Evolutionary conservation across 2,888 invertebrate species (phyloP), one percentile per base, ranked within the genome.

Genomic region (Spialia ferax): DNA sequence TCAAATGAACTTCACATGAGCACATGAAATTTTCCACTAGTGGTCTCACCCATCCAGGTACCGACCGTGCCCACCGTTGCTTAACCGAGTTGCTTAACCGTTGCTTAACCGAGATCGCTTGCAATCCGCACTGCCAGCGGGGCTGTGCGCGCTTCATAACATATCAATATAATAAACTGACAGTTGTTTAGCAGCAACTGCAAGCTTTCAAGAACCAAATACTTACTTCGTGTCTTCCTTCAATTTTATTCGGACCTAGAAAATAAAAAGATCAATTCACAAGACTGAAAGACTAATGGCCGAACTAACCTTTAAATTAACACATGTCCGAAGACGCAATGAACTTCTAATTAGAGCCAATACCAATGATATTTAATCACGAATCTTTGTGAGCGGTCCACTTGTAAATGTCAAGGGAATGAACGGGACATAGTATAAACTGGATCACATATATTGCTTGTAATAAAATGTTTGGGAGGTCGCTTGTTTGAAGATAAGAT

Each of bases 321-420:
- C 65, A 59, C 65, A 26, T 59, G 42, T 52, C 26, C 50, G 38
- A 63, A 63, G 63, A 59, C 65, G 38, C 59, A 65, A 52, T 65
- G 59, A 57, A 65, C 50, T 65, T 59, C 57, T 65, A 65, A 65
- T 65, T 65, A 60, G 60, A 65, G 52, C 54, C 52, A 42, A 20
- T 66, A 66, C 42, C 65, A 42, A 60, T 26, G 59, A 66, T 66
- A 66, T 65, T 65, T 52, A 42, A 52, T 26, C 52, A 52, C 52
- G 23, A 65, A 65, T 29, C 59, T 22, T 64, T 29, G 45, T 45
- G 64, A 69, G 65, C 66, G 65, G 55, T 55, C 63, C 42, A 42
- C 1, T 42, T 10, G 23, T 15, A 69, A 71, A 71, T 71, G 71
- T 71, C 71, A 71, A 71, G 71, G 71, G 61, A 57, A 61, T 35